Base-by-base conservation (phyloP, 2,797 vertebrate genomes). In the Numenius phaeopus region DNA sequence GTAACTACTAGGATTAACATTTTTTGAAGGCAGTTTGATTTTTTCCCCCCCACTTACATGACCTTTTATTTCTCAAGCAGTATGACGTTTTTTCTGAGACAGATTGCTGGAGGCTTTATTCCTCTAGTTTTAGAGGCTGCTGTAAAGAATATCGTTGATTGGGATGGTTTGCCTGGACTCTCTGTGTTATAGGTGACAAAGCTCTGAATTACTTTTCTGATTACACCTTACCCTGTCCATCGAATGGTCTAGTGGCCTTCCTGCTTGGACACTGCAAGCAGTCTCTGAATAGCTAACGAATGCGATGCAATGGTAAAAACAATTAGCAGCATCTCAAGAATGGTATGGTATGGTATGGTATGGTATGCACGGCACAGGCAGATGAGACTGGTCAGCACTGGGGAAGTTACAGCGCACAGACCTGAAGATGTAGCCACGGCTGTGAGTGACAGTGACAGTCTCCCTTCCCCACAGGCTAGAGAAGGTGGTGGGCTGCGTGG, bases 41-140 rank as follows among this genome's bases (percentile, higher is more conserved):
- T 22, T 7, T 49, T 21, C 7, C 6, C 1, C 2, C 21, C 11
- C 8, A 0, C 2, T 79, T 65, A 34, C 9, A 5, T 44, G 78
- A 91, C 47, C 58, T 86, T 94, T 82, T 61, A 44, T 72, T 85
- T 91, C 81, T 80, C 6, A 61, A 82, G 34, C 11, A 23, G 4
- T 55, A 12, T 47, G 59, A 80, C 15, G 7, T 65, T 80, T 85
- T 70, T 57, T 39, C 19, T 22, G 18, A 65, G n/a, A 37, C 34
- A 37, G 34, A 37, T 37, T 37, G 34, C 34, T 37, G 34, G 34
- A 37, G 34, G 34, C 34, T 37, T 37, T 37, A 37, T 37, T 37
- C 34, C 34, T 37, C 26, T 23, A 40, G 29, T 34, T 90, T 83
- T 73, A 70, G 85, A 88, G 83, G n/a, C 37, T 61, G 20, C 67